Evolutionary conservation across 1,140 invertebrate genomes (phyloP).

Genomic region (Ceratina calcarata): DNA sequence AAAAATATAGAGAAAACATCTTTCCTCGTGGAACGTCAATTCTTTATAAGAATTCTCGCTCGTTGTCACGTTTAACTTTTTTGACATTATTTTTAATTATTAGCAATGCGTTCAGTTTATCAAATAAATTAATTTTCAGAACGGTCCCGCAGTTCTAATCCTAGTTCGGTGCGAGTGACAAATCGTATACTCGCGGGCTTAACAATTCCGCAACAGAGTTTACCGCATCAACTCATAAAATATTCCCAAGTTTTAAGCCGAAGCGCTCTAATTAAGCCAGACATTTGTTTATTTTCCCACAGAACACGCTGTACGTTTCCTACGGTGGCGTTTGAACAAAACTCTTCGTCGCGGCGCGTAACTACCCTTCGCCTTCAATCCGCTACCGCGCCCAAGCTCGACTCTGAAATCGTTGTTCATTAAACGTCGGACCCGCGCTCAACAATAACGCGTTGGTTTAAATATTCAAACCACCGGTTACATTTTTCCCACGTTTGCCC

Average conservation of each 20-base stretch:
- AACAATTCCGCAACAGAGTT: not conserved
- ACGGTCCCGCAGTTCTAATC: not conserved
- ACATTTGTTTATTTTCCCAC: slow-evolving; percentile 35
- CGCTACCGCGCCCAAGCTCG: not conserved
- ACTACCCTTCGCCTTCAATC: not conserved
- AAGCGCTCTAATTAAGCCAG: slow-evolving; percentile 28
- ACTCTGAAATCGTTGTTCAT: slow-evolving; percentile 9
- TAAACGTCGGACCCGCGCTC: not conserved
- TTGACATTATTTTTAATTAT: too few species aligned
- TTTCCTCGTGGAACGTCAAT: too few species aligned
- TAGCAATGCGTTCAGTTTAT: too few species aligned
- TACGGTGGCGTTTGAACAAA: slow-evolving; percentile 4
- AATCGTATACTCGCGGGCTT: not conserved
- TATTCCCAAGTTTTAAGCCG: slow-evolving; percentile 13
- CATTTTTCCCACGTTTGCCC: not conserved
- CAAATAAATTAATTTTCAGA: not conserved
- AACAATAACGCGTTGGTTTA: slow-evolving; percentile 1
- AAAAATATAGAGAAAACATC: not conserved
- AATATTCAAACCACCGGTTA: slow-evolving; percentile 32
- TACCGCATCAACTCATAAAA: not conserved
- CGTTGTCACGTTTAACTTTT: too few species aligned
- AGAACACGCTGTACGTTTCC: not conserved
- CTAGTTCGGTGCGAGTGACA: not conserved
- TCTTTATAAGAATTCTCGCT: too few species aligned
- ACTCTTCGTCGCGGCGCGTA: not conserved